Conservation (phyloP, 2,113 vertebrate genomes). For the Perca schrenkii region DNA sequence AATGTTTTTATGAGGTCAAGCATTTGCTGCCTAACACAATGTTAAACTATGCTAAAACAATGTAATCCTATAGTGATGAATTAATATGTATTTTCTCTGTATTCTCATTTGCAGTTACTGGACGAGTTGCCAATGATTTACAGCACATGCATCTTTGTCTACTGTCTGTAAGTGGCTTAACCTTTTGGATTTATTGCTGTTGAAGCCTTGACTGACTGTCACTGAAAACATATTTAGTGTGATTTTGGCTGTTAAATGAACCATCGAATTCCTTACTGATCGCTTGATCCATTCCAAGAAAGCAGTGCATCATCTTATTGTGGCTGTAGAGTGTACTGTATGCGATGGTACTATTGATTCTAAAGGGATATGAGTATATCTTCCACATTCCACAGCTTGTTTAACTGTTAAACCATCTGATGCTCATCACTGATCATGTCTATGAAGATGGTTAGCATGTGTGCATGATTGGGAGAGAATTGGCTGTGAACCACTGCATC, state of each 20-base stretch:
- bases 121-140: constrained; percentile 99
- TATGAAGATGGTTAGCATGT: neutral
- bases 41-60: neutral
- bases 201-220: neutral
- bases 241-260: constrained; percentile 21
- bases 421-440: neutral
- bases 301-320: neutral
- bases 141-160: constrained; percentile 97
- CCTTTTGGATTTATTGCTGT: constrained; percentile 6
- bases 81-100: constrained; percentile 14
- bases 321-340: neutral
- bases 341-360: constrained; percentile 1
- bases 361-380: neutral
- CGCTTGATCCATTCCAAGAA: neutral
- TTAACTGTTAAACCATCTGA: too few relatives aligned
- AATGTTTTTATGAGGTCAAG: neutral
- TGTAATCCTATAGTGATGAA: neutral
- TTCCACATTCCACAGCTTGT: constrained; percentile 6
- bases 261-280: neutral
- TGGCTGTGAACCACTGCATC: too few relatives aligned
- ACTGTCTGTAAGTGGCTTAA: constrained; percentile 94
- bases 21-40: neutral
- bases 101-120: constrained; percentile 87
- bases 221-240: neutral
- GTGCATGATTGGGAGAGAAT: neutral